phyloP scores from a whole-genome alignment of 2,888 invertebrate species.

The Zonitis immaculata region DNA sequence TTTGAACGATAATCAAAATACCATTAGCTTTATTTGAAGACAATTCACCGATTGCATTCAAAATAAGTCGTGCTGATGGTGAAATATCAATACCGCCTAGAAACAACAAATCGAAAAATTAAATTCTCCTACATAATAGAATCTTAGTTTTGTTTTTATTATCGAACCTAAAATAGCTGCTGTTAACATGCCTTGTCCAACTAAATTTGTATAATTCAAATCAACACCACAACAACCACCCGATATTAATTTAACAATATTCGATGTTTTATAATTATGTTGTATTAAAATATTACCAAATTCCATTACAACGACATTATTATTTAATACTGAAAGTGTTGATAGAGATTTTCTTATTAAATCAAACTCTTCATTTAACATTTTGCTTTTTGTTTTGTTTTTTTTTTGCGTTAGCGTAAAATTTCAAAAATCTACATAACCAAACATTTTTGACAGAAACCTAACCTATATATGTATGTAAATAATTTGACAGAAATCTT shows the following conservation, averaged over 20 bases:
- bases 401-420: too few relatives aligned
- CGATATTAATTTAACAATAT: slow-evolving; percentile 57
- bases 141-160: slow-evolving; percentile 1
- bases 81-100: slow-evolving; percentile 38
- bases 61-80: slow-evolving; percentile 37
- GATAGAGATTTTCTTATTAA: slow-evolving; percentile 3
- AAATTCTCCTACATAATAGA: slow-evolving; percentile 5
- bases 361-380: background rate
- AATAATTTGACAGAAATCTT: too few relatives aligned
- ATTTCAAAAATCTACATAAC: too few relatives aligned
- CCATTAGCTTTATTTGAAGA: slow-evolving; percentile 51
- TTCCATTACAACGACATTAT: slow-evolving; percentile 39
- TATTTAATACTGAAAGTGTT: slow-evolving; percentile 28
- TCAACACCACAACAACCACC: slow-evolving; percentile 87
- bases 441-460: too few relatives aligned
- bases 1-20: slow-evolving; percentile 67
- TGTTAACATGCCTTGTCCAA: slow-evolving; percentile 76
- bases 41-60: slow-evolving; percentile 42
- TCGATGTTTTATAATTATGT: slow-evolving; percentile 36
- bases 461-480: too few relatives aligned
- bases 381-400: too few relatives aligned
- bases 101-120: background rate
- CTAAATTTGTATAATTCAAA: slow-evolving; percentile 59
- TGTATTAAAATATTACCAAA: slow-evolving; percentile 42
- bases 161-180: slow-evolving; percentile 63